Percentiles rank a stretch among this genome's conserved stretches.
These are phyloP conservation scores for Drosophila quadrilineata DNA, from an alignment of 1,140 invertebrate genomes.

Conservation along the genomic window DNA sequence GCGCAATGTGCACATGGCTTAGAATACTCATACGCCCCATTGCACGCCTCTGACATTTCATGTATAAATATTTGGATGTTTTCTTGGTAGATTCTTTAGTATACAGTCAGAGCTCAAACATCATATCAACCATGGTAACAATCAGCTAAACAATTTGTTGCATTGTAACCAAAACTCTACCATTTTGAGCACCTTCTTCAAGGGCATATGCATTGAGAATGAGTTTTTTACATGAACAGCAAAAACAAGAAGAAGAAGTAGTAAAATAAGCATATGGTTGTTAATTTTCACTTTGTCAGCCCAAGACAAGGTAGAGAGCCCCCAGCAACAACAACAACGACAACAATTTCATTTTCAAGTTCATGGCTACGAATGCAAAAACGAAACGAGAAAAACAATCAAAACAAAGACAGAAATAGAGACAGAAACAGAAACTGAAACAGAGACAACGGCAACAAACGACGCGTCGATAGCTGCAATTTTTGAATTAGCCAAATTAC, in stretches of 20 bases:
- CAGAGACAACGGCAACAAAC: slow-evolving; percentile 13
- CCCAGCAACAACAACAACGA: slow-evolving; percentile 33
- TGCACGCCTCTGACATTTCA: slow-evolving; percentile 15
- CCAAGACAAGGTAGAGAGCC: slow-evolving; percentile 14
- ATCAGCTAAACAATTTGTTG: slow-evolving; percentile 33
- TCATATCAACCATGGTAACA: slow-evolving; percentile 21
- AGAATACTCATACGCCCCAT: slow-evolving; percentile 71
- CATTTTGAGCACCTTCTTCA: slow-evolving; percentile 20
- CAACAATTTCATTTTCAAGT: slow-evolving; percentile 64
- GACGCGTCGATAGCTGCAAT: slow-evolving; percentile 62
- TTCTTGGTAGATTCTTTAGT: no score
- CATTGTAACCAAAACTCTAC: slow-evolving; percentile 21
- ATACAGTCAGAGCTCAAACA: not conserved
- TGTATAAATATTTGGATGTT: no score
- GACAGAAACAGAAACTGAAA: no score
- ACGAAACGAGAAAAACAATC: slow-evolving; percentile 3
- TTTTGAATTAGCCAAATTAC: slow-evolving; percentile 77
- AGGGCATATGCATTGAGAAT: slow-evolving; percentile 28
- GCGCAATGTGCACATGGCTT: slow-evolving; percentile 42
- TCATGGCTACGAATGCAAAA: slow-evolving; percentile 56
- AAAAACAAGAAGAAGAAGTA: slow-evolving; percentile 9
- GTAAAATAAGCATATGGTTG: slow-evolving; percentile 46
- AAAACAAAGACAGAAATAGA: slow-evolving; percentile 16
- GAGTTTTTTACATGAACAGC: slow-evolving; percentile 12
- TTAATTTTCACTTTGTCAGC: slow-evolving; percentile 74